Conservation (phyloP, 2,113 vertebrate genomes). For the Laterallus jamaicensis region DNA sequence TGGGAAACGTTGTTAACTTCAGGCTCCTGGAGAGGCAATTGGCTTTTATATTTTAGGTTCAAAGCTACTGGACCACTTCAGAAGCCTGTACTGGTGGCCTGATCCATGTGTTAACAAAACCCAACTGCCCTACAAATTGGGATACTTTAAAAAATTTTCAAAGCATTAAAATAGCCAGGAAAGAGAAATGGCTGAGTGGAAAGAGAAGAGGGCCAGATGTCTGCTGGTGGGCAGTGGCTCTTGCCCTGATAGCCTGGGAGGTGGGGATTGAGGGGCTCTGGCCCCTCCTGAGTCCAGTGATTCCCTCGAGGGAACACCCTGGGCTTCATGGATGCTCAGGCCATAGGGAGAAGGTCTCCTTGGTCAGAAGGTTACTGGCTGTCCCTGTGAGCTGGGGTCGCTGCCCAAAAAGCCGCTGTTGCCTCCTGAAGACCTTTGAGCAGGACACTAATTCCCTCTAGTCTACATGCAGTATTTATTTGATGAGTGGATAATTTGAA, state of each 20-base stretch:
- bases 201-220: background rate
- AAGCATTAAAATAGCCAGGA: background rate
- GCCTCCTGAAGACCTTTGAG: background rate
- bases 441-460: background rate
- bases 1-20: background rate
- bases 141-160: background rate
- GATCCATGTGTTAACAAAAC: background rate
- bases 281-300: accelerated
- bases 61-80: background rate
- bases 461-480: slow-evolving; percentile 19
- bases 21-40: background rate
- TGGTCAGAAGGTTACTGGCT: accelerated
- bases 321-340: background rate
- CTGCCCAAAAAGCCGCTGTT: background rate
- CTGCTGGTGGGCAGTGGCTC: background rate
- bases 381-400: background rate
- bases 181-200: background rate
- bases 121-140: background rate
- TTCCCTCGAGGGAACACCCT: background rate
- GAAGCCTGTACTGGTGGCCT: background rate
- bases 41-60: background rate
- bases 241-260: background rate
- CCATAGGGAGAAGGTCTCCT: background rate
- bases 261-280: accelerated
- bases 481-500: slow-evolving; percentile 45